Conservation (phyloP, 2,797 vertebrate species). For the Micrastur ruficollis region DNA sequence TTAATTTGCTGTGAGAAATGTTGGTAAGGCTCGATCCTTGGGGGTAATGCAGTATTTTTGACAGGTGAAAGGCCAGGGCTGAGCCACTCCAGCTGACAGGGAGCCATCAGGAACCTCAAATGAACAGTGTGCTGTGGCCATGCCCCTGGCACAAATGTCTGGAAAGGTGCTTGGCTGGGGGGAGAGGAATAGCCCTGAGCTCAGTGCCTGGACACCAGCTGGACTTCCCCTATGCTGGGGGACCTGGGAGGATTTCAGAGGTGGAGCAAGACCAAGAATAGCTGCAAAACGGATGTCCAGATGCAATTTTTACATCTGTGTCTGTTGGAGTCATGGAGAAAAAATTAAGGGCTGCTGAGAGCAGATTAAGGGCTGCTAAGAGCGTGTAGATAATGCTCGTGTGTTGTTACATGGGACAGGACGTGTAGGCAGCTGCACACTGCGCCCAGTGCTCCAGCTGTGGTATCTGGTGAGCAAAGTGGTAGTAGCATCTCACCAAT, state of each 20-base stretch:
- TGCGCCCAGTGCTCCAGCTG: neutral
- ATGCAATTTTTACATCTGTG: neutral
- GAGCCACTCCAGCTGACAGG: neutral
- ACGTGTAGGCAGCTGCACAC: neutral
- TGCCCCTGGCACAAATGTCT: neutral
- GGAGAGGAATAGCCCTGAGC: neutral
- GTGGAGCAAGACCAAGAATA: neutral
- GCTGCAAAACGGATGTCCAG: neutral
- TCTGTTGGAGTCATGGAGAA: neutral
- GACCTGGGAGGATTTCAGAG: neutral
- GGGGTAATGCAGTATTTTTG: neutral
- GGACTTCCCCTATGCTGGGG: neutral
- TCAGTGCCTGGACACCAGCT: neutral
- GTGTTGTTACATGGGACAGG: neutral
- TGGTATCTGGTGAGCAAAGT: neutral
- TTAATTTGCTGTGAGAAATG: neutral
- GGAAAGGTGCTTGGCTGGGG: neutral
- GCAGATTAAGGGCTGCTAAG: neutral
- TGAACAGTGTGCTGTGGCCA: neutral
- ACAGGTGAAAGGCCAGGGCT: neutral
- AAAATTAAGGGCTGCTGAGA: neutral
- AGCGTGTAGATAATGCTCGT: neutral
- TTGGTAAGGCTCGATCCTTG: neutral
- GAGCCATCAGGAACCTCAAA: neutral
- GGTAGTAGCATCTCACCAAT: neutral